These are phyloP conservation scores for Matsumurasca onukii DNA, from an alignment of 1,140 invertebrate species.

Conservation along the genomic window DNA sequence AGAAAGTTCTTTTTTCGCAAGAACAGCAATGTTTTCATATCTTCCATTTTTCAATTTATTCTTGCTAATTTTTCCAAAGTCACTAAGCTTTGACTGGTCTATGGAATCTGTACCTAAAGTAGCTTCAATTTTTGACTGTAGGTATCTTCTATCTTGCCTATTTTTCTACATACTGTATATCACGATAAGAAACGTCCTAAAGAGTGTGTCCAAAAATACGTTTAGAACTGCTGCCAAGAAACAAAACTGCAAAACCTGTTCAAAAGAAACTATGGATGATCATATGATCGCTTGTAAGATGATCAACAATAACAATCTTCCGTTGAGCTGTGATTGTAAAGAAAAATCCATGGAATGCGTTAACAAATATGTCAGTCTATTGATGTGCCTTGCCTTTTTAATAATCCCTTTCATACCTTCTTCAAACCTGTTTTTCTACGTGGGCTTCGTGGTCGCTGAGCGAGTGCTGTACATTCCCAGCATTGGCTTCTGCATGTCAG, in stretches of 20 bases:
- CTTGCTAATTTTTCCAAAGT: slow-evolving; percentile 77
- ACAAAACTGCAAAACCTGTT: not conserved
- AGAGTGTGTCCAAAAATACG: not conserved
- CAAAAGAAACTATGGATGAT: not conserved
- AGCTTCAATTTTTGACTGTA: slow-evolving; percentile 65
- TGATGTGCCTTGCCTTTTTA: slow-evolving; percentile 64
- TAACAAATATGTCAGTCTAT: slow-evolving; percentile 11
- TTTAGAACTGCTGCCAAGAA: too few relatives aligned
- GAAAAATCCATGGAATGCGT: slow-evolving; percentile 35
- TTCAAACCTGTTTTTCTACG: slow-evolving; percentile 92
- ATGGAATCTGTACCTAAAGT: slow-evolving; percentile 90
- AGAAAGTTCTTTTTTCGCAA: slow-evolving; percentile 65
- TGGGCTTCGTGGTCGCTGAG: slow-evolving; percentile 96
- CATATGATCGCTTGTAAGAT: slow-evolving; percentile 44
- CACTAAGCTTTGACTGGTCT: slow-evolving; percentile 92
- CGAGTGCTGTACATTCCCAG: slow-evolving; percentile 93
- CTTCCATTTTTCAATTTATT: slow-evolving; percentile 84
- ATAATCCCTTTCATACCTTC: slow-evolving; percentile 91
- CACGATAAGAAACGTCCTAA: not conserved
- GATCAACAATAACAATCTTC: slow-evolving; percentile 49
- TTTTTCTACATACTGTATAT: slow-evolving; percentile 59
- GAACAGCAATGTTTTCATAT: slow-evolving; percentile 82
- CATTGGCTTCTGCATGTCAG: slow-evolving; percentile 89
- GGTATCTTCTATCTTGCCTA: slow-evolving; percentile 69
- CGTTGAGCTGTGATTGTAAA: slow-evolving; percentile 35